Conservation (phyloP, 2,113 vertebrate genomes). For the Mungos mungo region DNA sequence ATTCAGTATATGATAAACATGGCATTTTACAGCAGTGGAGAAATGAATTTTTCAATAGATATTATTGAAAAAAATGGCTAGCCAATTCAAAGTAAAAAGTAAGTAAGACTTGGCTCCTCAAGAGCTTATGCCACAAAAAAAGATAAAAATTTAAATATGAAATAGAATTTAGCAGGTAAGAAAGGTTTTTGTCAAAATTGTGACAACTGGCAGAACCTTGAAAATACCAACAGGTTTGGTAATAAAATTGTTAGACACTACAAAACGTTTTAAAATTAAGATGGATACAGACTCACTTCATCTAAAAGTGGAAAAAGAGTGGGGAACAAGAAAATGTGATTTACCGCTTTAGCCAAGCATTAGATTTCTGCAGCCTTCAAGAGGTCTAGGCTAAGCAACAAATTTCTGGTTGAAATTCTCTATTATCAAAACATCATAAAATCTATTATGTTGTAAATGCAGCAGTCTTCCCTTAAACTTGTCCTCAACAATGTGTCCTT, state of each 20-base stretch:
- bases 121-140: neutral
- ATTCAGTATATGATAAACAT: neutral
- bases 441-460: neutral
- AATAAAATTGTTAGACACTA: neutral
- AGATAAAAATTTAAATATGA: constrained; percentile 19
- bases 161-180: neutral
- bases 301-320: neutral
- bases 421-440: constrained; percentile 31
- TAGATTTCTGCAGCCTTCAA: neutral
- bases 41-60: constrained; percentile 1
- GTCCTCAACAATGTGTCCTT: neutral
- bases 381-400: neutral
- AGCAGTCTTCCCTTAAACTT: neutral
- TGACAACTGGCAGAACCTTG: neutral
- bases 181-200: neutral
- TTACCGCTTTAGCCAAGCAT: neutral
- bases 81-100: neutral
- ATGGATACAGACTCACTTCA: neutral
- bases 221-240: neutral
- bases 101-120: neutral
- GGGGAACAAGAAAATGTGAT: neutral
- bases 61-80: neutral
- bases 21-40: neutral
- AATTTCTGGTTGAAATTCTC: neutral
- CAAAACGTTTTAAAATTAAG: neutral